Evolutionary conservation across 2,113 vertebrate species (phyloP).

Genomic region (Phalacrocorax brasilianus): DNA sequence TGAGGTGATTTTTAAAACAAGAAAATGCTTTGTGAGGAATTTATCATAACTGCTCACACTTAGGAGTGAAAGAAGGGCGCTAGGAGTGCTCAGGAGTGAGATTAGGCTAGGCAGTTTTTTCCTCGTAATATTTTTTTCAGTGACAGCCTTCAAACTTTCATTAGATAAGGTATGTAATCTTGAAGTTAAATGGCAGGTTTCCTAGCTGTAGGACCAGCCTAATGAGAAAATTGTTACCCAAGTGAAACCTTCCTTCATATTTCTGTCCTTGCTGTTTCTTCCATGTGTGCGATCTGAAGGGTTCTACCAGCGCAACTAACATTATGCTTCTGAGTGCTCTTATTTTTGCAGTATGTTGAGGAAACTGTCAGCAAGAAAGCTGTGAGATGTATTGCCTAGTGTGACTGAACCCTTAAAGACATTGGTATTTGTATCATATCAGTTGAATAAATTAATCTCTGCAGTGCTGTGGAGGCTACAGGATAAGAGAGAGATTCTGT

Average conservation of each 20-base stretch:
- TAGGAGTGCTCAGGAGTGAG: not conserved
- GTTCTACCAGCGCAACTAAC: not conserved
- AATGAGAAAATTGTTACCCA: not conserved
- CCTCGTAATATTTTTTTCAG: not conserved
- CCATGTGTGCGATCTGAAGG: not conserved
- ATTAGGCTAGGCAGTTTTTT: not conserved
- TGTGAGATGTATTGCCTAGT: not conserved
- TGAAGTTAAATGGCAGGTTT: not conserved
- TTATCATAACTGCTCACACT: not conserved
- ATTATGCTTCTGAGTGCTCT: not conserved
- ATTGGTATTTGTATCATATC: not conserved
- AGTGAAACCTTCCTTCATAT: not conserved
- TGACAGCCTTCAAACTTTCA: not conserved
- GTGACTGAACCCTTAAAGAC: not conserved
- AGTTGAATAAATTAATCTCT: not conserved
- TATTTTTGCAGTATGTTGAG: not conserved
- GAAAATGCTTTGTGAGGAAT: not conserved
- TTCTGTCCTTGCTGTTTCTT: not conserved
- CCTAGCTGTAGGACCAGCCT: not conserved
- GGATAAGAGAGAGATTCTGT: not conserved
- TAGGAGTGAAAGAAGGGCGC: not conserved
- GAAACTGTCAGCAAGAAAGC: not conserved
- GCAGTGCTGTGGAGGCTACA: not conserved
- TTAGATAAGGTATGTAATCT: not conserved
- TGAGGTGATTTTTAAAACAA: not conserved